phyloP scores from a whole-genome alignment of 2,888 invertebrate species.

The Urechis unicinctus region DNA sequence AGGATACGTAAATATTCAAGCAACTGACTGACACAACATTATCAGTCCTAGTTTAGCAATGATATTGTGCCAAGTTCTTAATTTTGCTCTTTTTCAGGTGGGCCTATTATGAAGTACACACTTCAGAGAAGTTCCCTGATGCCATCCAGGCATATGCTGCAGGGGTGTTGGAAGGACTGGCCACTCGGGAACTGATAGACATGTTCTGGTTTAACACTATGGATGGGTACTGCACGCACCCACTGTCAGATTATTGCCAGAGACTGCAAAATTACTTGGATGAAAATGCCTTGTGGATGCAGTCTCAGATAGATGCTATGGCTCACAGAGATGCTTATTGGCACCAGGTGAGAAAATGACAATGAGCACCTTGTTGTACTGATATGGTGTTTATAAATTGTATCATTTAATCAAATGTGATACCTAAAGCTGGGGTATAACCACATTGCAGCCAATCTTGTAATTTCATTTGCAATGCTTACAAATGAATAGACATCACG shows the following conservation, averaged over 20 bases:
- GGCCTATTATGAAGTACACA: constrained; percentile 75
- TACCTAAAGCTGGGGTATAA: too few relatives aligned
- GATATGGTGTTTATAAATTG: background rate
- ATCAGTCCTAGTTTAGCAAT: too few relatives aligned
- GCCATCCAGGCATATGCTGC: constrained; percentile 79
- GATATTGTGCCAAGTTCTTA: too few relatives aligned
- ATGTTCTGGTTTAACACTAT: constrained; percentile 71
- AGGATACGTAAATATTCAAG: too few relatives aligned
- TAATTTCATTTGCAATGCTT: too few relatives aligned
- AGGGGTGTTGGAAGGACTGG: constrained; percentile 74
- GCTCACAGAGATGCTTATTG: constrained; percentile 64
- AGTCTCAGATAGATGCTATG: constrained; percentile 55
- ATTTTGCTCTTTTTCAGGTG: constrained; percentile 63
- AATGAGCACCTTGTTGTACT: background rate
- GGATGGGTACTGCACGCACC: constrained; percentile 57
- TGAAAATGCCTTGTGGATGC: constrained; percentile 61
- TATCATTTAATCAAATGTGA: too few relatives aligned
- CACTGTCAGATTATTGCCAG: constrained; percentile 57
- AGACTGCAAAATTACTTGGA: constrained; percentile 62
- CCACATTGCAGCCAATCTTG: too few relatives aligned
- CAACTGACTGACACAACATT: too few relatives aligned
- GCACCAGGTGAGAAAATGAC: constrained; percentile 75
- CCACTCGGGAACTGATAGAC: constrained; percentile 69
- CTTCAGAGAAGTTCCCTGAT: constrained; percentile 67
- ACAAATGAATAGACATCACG: too few relatives aligned